A percentile compares a stretch with the other conserved stretches of the same genome.
Evolutionary conservation across 2,888 invertebrate species (phyloP).

Genomic region (Corbicula japonica): DNA sequence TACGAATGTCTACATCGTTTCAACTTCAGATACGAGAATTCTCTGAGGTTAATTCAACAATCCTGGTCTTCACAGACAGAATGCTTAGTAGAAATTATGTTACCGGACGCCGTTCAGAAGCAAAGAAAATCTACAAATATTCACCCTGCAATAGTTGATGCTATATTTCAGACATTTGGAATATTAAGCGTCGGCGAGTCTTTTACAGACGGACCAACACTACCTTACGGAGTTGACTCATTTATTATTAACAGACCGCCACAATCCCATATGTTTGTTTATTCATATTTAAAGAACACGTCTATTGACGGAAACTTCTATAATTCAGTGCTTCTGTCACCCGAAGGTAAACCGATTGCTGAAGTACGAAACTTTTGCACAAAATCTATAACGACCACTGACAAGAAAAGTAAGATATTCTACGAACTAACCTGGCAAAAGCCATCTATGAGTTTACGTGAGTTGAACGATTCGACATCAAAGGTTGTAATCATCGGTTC

Average conservation of each 20-base stretch:
- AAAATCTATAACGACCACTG: not conserved
- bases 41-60: slow-evolving; percentile 23
- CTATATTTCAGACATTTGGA: slow-evolving; percentile 65
- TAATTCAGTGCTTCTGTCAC: slow-evolving; percentile 61
- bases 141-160: slow-evolving; percentile 69
- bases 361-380: slow-evolving; percentile 60
- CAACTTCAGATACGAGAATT: slow-evolving; percentile 48
- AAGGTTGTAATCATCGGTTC: not conserved
- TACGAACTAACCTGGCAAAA: too few species aligned
- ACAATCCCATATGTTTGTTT: slow-evolving; percentile 61
- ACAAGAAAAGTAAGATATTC: too few species aligned
- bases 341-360: slow-evolving; percentile 65
- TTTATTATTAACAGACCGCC: slow-evolving; percentile 47
- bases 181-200: slow-evolving; percentile 9
- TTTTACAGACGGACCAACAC: slow-evolving; percentile 20
- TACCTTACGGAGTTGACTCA: slow-evolving; percentile 57
- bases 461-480: too few species aligned
- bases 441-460: too few species aligned
- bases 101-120: slow-evolving; percentile 44
- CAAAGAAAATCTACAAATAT: slow-evolving; percentile 57
- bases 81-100: slow-evolving; percentile 53
- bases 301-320: slow-evolving; percentile 49
- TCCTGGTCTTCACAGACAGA: slow-evolving; percentile 50
- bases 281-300: slow-evolving; percentile 51
- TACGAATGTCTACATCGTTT: slow-evolving; percentile 33